Percentiles rank a stretch among this genome's conserved stretches.
phyloP scores from a whole-genome alignment of 2,797 vertebrate genomes.

The Acanthornis magna region DNA sequence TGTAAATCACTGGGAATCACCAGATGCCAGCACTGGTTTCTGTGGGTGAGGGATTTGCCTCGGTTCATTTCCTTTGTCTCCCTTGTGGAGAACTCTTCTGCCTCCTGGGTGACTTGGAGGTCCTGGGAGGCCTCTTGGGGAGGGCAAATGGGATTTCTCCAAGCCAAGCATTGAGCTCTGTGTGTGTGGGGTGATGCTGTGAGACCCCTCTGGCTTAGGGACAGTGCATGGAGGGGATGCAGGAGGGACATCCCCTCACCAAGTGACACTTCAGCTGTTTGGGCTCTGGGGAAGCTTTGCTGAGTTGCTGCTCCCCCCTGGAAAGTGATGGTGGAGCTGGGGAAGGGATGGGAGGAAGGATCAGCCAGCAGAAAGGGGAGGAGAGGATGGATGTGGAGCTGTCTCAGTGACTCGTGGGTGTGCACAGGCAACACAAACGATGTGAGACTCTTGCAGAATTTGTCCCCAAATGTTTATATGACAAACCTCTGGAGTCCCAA shows the following conservation, averaged over 20 bases:
- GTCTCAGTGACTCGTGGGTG: rapidly evolving
- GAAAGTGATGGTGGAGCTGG: background rate
- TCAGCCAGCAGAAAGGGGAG: no score
- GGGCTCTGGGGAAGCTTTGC: background rate
- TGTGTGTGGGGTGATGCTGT: rapidly evolving
- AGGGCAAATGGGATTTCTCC: background rate
- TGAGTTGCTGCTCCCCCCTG: background rate
- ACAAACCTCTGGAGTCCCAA: background rate
- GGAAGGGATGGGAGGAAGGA: background rate
- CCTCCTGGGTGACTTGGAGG: background rate
- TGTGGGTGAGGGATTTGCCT: background rate
- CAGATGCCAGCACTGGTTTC: background rate
- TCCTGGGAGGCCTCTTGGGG: background rate
- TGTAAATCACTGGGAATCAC: background rate
- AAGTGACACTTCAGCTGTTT: background rate
- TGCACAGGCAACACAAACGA: rapidly evolving
- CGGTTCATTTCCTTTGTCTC: background rate
- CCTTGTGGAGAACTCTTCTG: background rate
- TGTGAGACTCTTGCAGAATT: background rate
- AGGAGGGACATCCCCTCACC: background rate
- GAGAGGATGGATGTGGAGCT: no score
- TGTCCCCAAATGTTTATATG: background rate
- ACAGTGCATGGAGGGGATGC: rapidly evolving
- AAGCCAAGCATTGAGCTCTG: background rate
- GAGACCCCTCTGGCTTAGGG: background rate